A percentile compares a stretch with the other conserved stretches of the same genome.
Conservation (phyloP, 1,140 invertebrate genomes). For the Argopecten irradians region DNA sequence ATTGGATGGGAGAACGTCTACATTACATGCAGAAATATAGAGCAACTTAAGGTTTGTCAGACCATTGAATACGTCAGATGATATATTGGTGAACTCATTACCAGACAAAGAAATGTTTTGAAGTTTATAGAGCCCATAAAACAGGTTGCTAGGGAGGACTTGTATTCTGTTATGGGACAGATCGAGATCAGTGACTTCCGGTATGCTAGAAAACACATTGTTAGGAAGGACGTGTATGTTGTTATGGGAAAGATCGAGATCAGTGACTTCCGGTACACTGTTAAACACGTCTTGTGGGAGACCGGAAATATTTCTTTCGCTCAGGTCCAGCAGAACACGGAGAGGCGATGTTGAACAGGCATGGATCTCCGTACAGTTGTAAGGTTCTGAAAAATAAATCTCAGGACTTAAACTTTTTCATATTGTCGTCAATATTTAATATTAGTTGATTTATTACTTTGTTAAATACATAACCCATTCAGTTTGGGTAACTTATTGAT, state of each 20-base stretch:
- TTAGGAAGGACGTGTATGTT: not conserved
- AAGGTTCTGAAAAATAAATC: not conserved
- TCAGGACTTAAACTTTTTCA: too few species aligned
- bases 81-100: not conserved
- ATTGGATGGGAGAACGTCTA: too few species aligned
- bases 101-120: not conserved
- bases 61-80: not conserved
- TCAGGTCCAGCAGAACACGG: not conserved
- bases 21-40: too few species aligned
- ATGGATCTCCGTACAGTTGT: not conserved
- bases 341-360: not conserved
- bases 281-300: not conserved
- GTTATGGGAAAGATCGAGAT: not conserved
- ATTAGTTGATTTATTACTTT: too few species aligned
- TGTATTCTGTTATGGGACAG: not conserved
- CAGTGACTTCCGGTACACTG: not conserved
- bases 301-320: not conserved
- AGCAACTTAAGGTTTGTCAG: not conserved
- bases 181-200: not conserved
- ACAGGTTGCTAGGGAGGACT: not conserved
- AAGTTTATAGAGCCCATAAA: not conserved
- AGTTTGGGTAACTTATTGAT: too few species aligned
- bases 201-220: not conserved
- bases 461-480: too few species aligned
- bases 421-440: too few species aligned